These are phyloP conservation scores for Diuraphis noxia DNA, from an alignment of 1,140 invertebrate species.

Conservation along the genomic window DNA sequence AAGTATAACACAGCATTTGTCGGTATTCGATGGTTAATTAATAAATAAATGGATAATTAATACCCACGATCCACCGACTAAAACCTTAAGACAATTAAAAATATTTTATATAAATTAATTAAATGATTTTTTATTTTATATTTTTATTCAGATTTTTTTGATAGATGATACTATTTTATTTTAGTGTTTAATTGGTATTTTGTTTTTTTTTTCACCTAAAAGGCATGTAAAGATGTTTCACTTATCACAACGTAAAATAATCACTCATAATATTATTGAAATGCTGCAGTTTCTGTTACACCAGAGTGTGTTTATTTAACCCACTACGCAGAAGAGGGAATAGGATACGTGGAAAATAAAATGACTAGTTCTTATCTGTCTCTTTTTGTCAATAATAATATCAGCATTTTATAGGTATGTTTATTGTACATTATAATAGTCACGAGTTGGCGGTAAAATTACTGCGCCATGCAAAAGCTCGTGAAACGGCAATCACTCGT, in stretches of 20 bases:
- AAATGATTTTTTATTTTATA: background rate
- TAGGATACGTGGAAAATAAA: background rate
- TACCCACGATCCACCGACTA: background rate
- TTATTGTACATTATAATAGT: background rate
- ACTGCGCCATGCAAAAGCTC: background rate
- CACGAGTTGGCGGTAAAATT: background rate
- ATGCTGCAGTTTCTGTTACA: too few relatives aligned
- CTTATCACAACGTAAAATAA: background rate
- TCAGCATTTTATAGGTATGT: background rate
- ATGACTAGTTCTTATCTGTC: background rate
- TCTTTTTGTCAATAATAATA: background rate
- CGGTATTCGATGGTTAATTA: background rate
- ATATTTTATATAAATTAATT: background rate
- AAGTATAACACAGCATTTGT: background rate
- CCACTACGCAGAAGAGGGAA: too few relatives aligned
- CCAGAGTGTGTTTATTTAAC: too few relatives aligned
- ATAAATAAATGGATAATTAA: too few relatives aligned
- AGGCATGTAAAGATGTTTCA: background rate
- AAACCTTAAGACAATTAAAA: background rate
- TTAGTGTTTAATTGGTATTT: too few relatives aligned
- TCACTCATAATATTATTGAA: too few relatives aligned
- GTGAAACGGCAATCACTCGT: background rate
- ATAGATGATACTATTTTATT: background rate
- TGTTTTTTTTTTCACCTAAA: background rate
- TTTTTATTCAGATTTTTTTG: background rate